Evolutionary conservation across 2,888 invertebrate genomes (phyloP).

Genomic region (Luperina testacea): DNA sequence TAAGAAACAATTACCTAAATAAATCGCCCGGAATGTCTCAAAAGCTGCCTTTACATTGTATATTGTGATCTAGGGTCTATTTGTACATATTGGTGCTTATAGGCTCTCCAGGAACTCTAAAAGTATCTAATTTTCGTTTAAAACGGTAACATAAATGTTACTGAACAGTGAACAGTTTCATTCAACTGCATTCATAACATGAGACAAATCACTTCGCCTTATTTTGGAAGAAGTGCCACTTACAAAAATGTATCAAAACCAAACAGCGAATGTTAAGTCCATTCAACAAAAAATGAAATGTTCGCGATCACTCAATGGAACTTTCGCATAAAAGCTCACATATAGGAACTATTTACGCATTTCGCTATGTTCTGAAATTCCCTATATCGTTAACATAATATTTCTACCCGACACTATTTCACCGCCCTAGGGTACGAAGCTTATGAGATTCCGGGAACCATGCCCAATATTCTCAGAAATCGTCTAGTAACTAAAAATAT

Average conservation of each 20-base stretch:
- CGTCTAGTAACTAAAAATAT: slow-evolving; percentile 29
- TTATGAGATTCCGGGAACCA: slow-evolving; percentile 45
- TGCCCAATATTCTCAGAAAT: slow-evolving; percentile 39
- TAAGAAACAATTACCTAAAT: not conserved
- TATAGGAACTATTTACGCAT: slow-evolving; percentile 1
- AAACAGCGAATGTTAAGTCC: not conserved
- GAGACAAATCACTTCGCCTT: not conserved
- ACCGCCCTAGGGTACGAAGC: slow-evolving; percentile 15
- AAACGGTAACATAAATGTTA: not conserved
- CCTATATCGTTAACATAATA: slow-evolving; percentile 18
- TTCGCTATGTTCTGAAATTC: slow-evolving; percentile 8
- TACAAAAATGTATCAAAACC: not conserved
- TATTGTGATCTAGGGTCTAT: not conserved
- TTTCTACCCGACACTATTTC: slow-evolving; percentile 22
- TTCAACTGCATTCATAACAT: not conserved
- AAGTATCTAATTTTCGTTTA: not conserved
- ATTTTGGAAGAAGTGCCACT: not conserved
- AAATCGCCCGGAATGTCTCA: slow-evolving; percentile 8
- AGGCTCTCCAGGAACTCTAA: not conserved
- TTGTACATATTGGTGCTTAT: not conserved
- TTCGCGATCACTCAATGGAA: not conserved
- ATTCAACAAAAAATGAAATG: not conserved
- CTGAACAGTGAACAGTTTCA: not conserved
- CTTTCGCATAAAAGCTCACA: not conserved
- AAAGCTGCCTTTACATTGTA: not conserved